Conservation (phyloP, 2,888 invertebrate species). For the Pristionchus exspectatus region DNA sequence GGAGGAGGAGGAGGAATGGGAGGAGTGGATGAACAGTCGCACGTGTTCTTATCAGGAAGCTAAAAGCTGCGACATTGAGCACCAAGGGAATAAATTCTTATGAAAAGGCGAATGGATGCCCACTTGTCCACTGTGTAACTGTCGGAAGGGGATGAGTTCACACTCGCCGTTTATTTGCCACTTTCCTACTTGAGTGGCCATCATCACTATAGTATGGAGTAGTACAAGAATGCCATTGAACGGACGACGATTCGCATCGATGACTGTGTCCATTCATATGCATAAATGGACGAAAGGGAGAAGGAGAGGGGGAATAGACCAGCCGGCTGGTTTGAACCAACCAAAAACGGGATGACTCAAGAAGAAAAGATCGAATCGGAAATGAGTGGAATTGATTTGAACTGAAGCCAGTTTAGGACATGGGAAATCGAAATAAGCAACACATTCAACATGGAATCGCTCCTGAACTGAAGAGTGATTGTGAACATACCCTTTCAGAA, state of each 20-base stretch:
- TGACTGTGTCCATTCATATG: constrained; percentile 35
- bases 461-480: too few species aligned
- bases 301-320: neutral
- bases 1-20: neutral
- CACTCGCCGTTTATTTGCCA: neutral
- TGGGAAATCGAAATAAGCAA: neutral
- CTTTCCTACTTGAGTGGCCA: neutral
- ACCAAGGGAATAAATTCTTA: neutral
- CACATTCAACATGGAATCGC: neutral
- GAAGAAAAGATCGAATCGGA: constrained; percentile 35
- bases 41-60: neutral
- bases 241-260: neutral
- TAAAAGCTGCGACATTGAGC: too few species aligned
- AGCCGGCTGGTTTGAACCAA: constrained; percentile 22
- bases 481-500: neutral
- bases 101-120: neutral
- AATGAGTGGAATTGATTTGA: constrained; percentile 13
- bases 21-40: neutral
- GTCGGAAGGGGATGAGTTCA: neutral
- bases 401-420: neutral
- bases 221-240: neutral
- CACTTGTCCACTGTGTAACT: neutral
- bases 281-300: constrained; percentile 19
- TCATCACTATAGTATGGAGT: neutral
- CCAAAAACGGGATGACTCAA: constrained; percentile 13